Conservation (phyloP, 2,888 invertebrate genomes). For the Dasypolia templi region DNA sequence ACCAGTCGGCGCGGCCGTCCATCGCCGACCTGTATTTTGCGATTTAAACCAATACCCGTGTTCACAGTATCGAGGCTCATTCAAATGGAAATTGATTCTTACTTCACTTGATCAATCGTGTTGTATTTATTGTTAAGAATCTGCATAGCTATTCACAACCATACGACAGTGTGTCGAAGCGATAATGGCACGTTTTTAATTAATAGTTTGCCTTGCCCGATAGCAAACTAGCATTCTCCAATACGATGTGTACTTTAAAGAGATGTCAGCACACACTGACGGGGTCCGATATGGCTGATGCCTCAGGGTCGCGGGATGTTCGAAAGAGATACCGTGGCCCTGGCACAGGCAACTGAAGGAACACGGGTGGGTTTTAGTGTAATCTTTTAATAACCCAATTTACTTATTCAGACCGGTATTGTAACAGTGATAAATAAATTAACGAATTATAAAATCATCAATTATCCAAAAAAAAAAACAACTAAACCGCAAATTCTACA, state of each 20-base stretch:
- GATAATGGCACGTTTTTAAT: too few species aligned
- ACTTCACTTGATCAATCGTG: constrained; percentile 7
- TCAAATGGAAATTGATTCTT: constrained; percentile 17
- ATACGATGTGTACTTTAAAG: too few species aligned
- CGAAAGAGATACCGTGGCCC: too few species aligned
- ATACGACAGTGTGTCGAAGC: too few species aligned
- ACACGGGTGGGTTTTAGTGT: too few species aligned
- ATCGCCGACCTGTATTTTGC: constrained; percentile 40
- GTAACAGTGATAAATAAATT: not conserved
- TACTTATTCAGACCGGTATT: not conserved
- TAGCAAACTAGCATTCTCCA: too few species aligned
- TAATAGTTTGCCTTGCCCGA: too few species aligned
- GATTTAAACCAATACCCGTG: constrained; percentile 36
- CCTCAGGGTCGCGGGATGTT: too few species aligned
- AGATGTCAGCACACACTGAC: too few species aligned
- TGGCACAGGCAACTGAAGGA: too few species aligned
- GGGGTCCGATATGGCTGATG: too few species aligned
- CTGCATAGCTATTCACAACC: too few species aligned
- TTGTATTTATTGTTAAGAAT: not conserved
- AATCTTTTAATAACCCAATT: not conserved
- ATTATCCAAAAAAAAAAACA: not conserved
- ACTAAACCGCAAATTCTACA: not conserved
- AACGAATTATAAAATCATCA: not conserved
- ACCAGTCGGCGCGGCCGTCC: constrained; percentile 43
- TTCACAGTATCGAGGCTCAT: constrained; percentile 5